Evolutionary conservation across 2,113 vertebrate species (phyloP), one percentile per base, ranked within the genome.

Genomic region (Thalassarche chlororhynchos): DNA sequence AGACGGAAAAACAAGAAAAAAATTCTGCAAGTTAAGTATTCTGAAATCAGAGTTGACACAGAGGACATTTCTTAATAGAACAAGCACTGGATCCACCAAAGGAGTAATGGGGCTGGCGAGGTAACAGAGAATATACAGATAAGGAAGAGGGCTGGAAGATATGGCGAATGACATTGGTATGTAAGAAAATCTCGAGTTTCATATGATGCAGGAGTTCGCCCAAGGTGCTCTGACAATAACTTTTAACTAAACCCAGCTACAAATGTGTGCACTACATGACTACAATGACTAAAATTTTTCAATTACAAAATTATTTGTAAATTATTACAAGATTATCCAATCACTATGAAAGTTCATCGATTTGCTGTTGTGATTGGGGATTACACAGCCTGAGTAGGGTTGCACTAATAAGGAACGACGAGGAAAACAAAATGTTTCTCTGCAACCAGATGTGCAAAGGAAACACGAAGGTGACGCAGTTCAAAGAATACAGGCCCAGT

Each of bases 111-210:
- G 82, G 64, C 42, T 88, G 58, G 70, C 0, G 0, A 76, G 58
- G 87, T 77, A 80, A 81, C 17, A 65, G 34, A 88, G 66, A 44
- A 26, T 40, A 74, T 16, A 44, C 16, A 75, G 75, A 77, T 83
- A 78, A 77, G 64, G 75, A 87, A 62, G 24, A 54, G 55, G 68
- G 38, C 14, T 89, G 81, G 68, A 93, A 88, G 93, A 74, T 55
- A 47, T 0, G 3, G 65, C 64, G 75, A 90, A 93, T 83, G 95
- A 52, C 62, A 83, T 13, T 68, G 64, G 84, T 75, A 70, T 80
- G 82, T 96, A 74, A 69, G 87, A 77, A 96, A 80, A 94, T 70
- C 42, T 94, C 6, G 3, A 64, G 49, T 94, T 94, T 91, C 24
- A 8, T 55, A 21, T 34, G 75, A 80, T 85, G 62, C 66, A 95